phyloP scores from a whole-genome alignment of 2,797 vertebrate genomes.

The Labeo calbasu region DNA sequence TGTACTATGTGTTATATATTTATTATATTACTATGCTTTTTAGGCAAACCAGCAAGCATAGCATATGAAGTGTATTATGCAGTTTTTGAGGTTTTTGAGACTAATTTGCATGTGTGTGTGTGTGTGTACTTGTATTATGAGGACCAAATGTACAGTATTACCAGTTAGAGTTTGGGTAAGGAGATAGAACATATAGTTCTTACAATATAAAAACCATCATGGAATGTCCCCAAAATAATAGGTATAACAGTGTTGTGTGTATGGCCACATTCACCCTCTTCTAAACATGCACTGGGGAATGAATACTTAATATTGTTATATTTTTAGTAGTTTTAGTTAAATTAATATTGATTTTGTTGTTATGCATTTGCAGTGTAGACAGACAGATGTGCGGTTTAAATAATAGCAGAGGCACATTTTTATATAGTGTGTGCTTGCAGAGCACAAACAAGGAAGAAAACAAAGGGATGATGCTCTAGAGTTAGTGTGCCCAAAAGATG shows the following conservation, averaged over 20 bases:
- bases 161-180: too few species aligned
- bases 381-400: background rate
- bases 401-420: background rate
- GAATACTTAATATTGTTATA: background rate
- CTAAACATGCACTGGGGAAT: background rate
- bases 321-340: background rate
- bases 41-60: background rate
- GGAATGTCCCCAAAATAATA: too few species aligned
- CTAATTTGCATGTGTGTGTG: background rate
- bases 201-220: too few species aligned
- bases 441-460: background rate
- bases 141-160: too few species aligned
- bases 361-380: background rate
- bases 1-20: too few species aligned
- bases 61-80: background rate
- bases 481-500: background rate
- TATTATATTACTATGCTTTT: background rate
- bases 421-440: background rate
- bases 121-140: too few species aligned
- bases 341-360: background rate
- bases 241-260: background rate
- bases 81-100: background rate
- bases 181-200: too few species aligned
- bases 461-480: background rate
- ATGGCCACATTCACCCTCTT: background rate